Evolutionary conservation across 1,140 invertebrate genomes (phyloP), one percentile per base, ranked within the genome.

Genomic region (Batillaria attramentaria): DNA sequence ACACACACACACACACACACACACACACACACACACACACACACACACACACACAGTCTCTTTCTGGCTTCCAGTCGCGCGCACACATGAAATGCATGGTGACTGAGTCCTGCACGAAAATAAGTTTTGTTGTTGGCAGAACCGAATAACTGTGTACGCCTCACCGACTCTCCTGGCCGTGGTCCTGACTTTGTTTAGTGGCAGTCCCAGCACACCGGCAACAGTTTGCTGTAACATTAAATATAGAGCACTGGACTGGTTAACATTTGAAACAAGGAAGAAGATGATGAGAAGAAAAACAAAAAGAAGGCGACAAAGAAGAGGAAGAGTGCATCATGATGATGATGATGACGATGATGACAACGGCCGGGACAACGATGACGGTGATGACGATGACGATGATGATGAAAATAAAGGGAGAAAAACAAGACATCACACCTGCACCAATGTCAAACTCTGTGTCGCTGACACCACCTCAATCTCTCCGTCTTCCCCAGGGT

Each of bases 401-500:
- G n/a, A n/a, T n/a, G n/a, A n/a, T n/a, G n/a, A n/a, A n/a, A n/a
- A n/a, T 54, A n/a, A 18, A 18, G 46, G 16, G 46, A 18, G 46
- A 28, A 41, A 31, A 6, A 28, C 31, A 46, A 4, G 28, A 46
- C 35, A 24, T 16, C 57, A n/a, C 85, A 93, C 92, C 89, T 93
- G 93, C 79, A 93, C 92, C 88, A 96, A 95, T 0, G 93, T 92
- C 0, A 96, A 95, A 93, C 95, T 94, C 91, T 99, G 97, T 0
- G 95, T 94, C 0, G 95, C 95, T 72, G 93, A 93, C 85, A 95
- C 94, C 20, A 99, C 87, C 90, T 98, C 96, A 74, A 98, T 92
- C 89, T 98, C 97, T 83, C 96, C 94, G 85, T 95, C 93, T 87
- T 96, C 95, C 76, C 93, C 94, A 0, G 96, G 96, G 46, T 96